phyloP scores from a whole-genome alignment of 2,797 vertebrate species.

The Tapirus indicus region DNA sequence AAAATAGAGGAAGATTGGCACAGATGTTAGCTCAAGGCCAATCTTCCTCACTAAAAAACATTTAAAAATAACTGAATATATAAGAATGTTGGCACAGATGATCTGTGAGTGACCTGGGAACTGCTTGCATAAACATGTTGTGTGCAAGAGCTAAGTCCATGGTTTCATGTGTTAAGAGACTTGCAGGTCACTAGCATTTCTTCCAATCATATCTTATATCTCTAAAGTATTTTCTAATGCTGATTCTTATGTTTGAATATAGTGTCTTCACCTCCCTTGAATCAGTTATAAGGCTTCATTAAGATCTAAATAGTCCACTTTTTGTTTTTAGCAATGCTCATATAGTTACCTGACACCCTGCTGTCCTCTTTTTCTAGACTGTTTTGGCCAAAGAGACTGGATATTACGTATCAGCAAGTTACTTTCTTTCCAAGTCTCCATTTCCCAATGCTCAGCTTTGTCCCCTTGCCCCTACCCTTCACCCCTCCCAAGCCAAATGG shows the following conservation, averaged over 20 bases:
- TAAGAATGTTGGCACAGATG: neutral
- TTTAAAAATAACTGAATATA: neutral
- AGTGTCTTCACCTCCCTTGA: neutral
- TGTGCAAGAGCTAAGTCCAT: neutral
- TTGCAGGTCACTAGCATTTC: neutral
- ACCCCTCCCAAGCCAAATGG: neutral
- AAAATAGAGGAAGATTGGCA: no score
- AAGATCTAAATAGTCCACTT: neutral
- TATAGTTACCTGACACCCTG: neutral
- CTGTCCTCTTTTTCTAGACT: neutral
- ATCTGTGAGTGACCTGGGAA: neutral
- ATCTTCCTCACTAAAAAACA: no score
- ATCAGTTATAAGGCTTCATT: neutral
- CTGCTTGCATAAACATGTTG: neutral
- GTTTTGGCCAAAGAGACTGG: neutral
- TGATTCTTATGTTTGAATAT: neutral
- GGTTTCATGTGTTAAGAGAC: neutral
- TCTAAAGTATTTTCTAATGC: neutral
- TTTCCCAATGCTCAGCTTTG: neutral
- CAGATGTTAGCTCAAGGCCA: no score
- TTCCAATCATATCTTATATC: neutral
- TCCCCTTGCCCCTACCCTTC: neutral
- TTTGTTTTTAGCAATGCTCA: neutral
- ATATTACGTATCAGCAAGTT: neutral
- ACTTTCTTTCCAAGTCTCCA: conserved; percentile 5